These are phyloP conservation scores for Trichoplusia ni DNA, from an alignment of 1,140 invertebrate species.

Conservation along the genomic window DNA sequence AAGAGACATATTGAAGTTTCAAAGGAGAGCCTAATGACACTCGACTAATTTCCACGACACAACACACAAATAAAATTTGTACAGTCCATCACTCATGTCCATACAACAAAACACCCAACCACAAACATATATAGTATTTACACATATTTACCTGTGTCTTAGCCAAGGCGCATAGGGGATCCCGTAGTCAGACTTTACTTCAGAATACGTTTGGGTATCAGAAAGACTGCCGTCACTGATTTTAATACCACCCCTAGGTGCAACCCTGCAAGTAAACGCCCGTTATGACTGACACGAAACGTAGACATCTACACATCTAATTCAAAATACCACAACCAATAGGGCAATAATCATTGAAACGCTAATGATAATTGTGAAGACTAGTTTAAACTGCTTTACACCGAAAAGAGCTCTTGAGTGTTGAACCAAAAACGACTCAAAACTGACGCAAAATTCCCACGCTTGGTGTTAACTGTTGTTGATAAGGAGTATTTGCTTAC, in stretches of 20 bases:
- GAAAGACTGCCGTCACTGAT: conserved; percentile 90
- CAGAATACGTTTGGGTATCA: conserved; percentile 86
- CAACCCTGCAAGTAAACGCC: conserved; percentile 65
- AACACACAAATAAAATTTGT: conserved; percentile 10
- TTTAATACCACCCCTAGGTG: conserved; percentile 83
- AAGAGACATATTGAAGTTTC: no score
- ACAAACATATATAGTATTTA: conserved; percentile 32
- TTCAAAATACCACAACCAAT: no score
- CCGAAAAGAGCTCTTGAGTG: neutral
- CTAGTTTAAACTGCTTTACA: neutral
- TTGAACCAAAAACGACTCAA: conserved; percentile 6
- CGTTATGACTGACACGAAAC: neutral
- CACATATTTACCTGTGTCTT: conserved; percentile 83
- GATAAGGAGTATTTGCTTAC: conserved; percentile 51
- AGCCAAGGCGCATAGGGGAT: conserved; percentile 87
- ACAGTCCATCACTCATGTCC: conserved; percentile 2
- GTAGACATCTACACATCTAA: neutral
- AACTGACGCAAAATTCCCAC: conserved; percentile 46
- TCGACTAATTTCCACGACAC: conserved; percentile 9
- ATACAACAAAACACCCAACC: conserved; percentile 26
- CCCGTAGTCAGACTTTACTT: conserved; percentile 85
- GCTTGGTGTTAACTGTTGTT: conserved; percentile 18
- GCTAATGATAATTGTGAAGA: neutral
- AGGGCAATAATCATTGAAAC: neutral
- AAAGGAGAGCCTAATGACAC: no score